Base-by-base conservation (phyloP, 2,888 invertebrate species). In the Ashinkailepas kermadecensis region DNA sequence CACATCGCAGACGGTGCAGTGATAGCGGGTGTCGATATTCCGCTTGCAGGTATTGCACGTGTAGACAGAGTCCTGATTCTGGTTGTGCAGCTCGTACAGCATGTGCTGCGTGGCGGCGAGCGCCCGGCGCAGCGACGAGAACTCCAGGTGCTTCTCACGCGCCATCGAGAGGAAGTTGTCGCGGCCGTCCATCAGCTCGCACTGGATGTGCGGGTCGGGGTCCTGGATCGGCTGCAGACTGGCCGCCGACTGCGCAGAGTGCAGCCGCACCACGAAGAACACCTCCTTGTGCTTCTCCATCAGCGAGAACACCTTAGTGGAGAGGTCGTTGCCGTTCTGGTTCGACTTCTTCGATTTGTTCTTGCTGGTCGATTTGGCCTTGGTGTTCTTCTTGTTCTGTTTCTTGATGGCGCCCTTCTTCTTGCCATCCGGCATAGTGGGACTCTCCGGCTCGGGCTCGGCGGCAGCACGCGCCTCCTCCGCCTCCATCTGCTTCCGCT, bases 281-380 rank as follows among this genome's bases (percentile, higher is more conserved):
- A 99, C 98, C 89, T 99, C 99, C 89, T 99, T 99, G 89, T 99
- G 99, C 87, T 99, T 99, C 88, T 99, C 99, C 97, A 99, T 99
- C 18, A 97, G 98, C 81, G 95, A 94, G 89, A 96, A 99, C 86
- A 99, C 95, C 89, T 99, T 99, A 83, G 97, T 94, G 84, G 97
- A 96, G 87, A 99, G 92, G 91, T 96, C 96, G 87, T 95, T 95
- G 85, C 96, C 96, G 85, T 95, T 95, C 88, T 96, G 95, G 85
- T 96, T 96, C 86, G 95, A 94, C 88, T 94, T 96, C 83, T 95
- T 94, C 88, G 99, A 99, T 89, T 97, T 97, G 88, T 93, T 97
- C 88, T 96, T 97, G 88, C 97, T 98, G 84, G 97, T 91, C 88
- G 96, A 95, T 86, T 95, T 96, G 83, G 96, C 97, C 89, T 99